phyloP scores from a whole-genome alignment of 1,140 invertebrate species.

The Tetramorium alpestre region DNA sequence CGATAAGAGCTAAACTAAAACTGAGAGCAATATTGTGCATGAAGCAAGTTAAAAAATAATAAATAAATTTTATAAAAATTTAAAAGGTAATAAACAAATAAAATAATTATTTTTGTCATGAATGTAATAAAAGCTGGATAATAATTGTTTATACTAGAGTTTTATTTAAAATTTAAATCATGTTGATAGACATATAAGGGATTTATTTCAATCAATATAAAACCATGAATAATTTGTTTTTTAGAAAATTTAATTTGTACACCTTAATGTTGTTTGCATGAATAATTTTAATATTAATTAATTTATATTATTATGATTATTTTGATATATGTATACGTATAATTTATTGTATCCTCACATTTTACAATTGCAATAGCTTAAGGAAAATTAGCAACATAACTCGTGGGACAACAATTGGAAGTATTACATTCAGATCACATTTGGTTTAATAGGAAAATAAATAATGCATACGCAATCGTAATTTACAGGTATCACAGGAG shows the following conservation, averaged over 20 bases:
- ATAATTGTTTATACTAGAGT: not conserved
- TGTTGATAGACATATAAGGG: not conserved
- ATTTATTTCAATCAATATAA: not conserved
- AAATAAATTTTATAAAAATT: not conserved
- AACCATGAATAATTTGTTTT: not conserved
- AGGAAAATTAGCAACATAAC: not conserved
- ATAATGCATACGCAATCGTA: slow-evolving; percentile 18
- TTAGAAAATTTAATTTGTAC: not conserved
- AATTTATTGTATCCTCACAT: not conserved
- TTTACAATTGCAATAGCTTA: not conserved
- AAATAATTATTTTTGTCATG: too few relatives aligned
- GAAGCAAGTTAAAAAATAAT: not conserved
- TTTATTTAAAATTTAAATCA: not conserved
- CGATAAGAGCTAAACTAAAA: slow-evolving; percentile 14
- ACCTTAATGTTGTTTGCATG: not conserved
- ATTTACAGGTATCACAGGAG: slow-evolving; percentile 34
- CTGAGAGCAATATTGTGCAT: not conserved
- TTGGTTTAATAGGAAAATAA: slow-evolving; percentile 47
- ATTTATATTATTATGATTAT: not conserved
- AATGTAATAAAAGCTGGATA: not conserved
- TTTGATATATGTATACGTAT: not conserved
- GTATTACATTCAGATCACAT: not conserved
- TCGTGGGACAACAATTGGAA: not conserved
- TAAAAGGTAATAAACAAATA: slow-evolving; percentile 16
- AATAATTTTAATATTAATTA: slow-evolving; percentile 5